Conservation (phyloP, 2,113 vertebrate genomes). For the Python bivittatus region DNA sequence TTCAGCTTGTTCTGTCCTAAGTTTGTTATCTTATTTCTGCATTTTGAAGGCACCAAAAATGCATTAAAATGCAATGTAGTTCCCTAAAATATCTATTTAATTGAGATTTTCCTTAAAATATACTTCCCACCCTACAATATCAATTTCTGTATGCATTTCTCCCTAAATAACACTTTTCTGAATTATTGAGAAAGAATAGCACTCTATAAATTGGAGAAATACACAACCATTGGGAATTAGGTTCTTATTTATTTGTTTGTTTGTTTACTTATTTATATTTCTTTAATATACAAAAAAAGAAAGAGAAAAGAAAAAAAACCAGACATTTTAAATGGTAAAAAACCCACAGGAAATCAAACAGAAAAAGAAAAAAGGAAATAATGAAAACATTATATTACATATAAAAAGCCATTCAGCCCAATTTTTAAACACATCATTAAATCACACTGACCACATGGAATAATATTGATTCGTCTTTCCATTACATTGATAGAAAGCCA, state of each 20-base stretch:
- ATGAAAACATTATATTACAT: background rate
- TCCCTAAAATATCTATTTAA: background rate
- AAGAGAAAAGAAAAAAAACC: background rate
- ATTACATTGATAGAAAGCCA: background rate
- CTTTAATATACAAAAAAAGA: background rate
- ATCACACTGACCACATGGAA: background rate
- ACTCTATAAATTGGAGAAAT: background rate
- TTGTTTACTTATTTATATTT: background rate
- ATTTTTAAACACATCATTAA: background rate
- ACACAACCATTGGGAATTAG: background rate
- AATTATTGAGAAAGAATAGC: background rate
- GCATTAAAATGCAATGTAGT: background rate
- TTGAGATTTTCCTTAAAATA: background rate
- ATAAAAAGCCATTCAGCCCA: background rate
- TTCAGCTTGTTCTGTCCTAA: background rate
- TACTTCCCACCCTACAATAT: background rate
- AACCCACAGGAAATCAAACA: background rate
- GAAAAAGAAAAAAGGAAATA: background rate
- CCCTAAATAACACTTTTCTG: background rate
- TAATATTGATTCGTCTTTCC: background rate
- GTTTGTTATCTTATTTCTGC: background rate
- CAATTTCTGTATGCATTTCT: background rate
- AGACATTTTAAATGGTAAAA: background rate
- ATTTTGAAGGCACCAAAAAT: background rate
- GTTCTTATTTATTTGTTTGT: background rate